These are phyloP conservation scores for Euphydryas editha DNA, from an alignment of 2,888 invertebrate species.

Conservation along the genomic window DNA sequence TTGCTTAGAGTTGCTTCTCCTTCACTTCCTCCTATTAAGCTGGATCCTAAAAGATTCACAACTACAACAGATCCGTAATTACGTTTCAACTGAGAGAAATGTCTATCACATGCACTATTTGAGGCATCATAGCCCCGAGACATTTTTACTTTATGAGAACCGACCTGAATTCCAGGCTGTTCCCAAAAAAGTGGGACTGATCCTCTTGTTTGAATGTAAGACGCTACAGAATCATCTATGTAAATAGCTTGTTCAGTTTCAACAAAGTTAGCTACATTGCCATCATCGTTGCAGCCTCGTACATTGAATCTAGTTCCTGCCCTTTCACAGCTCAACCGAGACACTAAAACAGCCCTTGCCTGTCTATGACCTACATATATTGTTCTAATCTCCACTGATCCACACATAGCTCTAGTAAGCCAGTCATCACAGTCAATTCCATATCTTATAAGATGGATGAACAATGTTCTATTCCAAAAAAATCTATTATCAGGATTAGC, in stretches of 20 bases:
- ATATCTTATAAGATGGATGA: constrained; percentile 95
- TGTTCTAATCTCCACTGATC: constrained; percentile 98
- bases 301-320: constrained; percentile 99
- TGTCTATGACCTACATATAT: constrained; percentile 98
- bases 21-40: constrained; percentile 96
- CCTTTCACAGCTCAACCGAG: constrained; percentile 97
- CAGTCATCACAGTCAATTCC: constrained; percentile 95
- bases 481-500: constrained; percentile 95
- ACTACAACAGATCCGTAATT: constrained; percentile 96
- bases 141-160: constrained; percentile 98
- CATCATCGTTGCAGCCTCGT: constrained; percentile 99
- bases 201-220: constrained; percentile 96
- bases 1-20: constrained; percentile 98
- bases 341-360: constrained; percentile 97
- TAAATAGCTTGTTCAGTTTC: constrained; percentile 99
- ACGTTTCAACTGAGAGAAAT: constrained; percentile 92
- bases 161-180: constrained; percentile 99
- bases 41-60: constrained; percentile 95
- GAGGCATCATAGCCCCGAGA: constrained; percentile 98
- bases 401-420: constrained; percentile 98
- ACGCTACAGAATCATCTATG: constrained; percentile 94
- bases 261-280: constrained; percentile 99
- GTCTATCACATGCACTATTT: constrained; percentile 95
- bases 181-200: constrained; percentile 99
- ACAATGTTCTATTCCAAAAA: constrained; percentile 99